Evolutionary conservation across 2,113 vertebrate genomes (phyloP).

Genomic region (Crotalus horridus): DNA sequence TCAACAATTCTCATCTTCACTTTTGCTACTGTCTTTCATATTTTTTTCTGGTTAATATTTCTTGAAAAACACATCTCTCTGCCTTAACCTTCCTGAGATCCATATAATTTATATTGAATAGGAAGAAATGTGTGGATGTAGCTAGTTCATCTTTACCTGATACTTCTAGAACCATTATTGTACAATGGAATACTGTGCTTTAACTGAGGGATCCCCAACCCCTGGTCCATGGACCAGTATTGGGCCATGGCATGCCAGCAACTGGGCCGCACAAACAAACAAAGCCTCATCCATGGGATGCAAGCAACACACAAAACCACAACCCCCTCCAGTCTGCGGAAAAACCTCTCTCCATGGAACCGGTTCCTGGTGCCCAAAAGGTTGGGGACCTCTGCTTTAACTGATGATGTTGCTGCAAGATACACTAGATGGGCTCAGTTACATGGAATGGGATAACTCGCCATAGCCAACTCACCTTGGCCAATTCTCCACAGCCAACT

Average conservation of each 20-base stretch:
- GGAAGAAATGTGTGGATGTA: not conserved
- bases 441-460: not conserved
- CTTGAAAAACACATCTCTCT: not conserved
- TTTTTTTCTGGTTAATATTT: not conserved
- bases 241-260: no score
- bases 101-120: not conserved
- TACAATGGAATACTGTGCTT: not conserved
- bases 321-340: rapidly evolving
- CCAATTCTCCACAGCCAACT: no score
- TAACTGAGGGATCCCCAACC: not conserved
- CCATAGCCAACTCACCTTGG: no score
- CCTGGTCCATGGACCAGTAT: no score
- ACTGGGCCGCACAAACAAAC: no score
- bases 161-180: not conserved
- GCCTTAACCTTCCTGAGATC: not conserved
- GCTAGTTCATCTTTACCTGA: no score
- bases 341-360: no score
- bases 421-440: not conserved
- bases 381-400: not conserved
- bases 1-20: not conserved
- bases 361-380: no score
- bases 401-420: not conserved
- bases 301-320: no score
- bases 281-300: no score
- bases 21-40: not conserved